These are phyloP conservation scores for Agonopterix arenella DNA, from an alignment of 2,888 invertebrate species.

Conservation along the genomic window DNA sequence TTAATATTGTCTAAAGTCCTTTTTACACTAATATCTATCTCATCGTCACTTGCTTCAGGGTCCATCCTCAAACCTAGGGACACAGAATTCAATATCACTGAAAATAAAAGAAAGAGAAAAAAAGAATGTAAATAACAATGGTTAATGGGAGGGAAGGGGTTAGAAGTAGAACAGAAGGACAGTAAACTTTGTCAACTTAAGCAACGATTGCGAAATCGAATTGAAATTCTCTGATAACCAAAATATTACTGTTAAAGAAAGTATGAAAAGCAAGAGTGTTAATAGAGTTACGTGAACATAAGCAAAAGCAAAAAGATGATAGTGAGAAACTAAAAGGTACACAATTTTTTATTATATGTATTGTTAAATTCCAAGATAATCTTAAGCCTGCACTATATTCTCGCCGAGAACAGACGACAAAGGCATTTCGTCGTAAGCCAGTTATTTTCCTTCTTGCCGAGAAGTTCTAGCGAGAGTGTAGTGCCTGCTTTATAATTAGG, in stretches of 20 bases:
- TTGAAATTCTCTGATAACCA: not conserved
- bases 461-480: too few species aligned
- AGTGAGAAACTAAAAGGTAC: too few species aligned
- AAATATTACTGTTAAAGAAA: too few species aligned
- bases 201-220: slow-evolving; percentile 2
- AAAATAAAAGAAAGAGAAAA: slow-evolving; percentile 65
- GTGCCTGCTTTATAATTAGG: too few species aligned
- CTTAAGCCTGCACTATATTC: too few species aligned
- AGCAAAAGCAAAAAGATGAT: too few species aligned
- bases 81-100: slow-evolving; percentile 75
- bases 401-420: too few species aligned
- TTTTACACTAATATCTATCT: slow-evolving; percentile 67
- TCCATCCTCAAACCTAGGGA: slow-evolving; percentile 74
- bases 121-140: slow-evolving; percentile 41
- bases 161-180: not conserved
- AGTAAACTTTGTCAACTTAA: slow-evolving; percentile 20
- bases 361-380: too few species aligned
- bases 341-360: too few species aligned
- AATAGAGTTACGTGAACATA: too few species aligned
- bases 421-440: too few species aligned
- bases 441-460: too few species aligned
- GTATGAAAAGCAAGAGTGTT: not conserved
- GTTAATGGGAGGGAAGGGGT: slow-evolving; percentile 22
- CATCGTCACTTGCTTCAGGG: slow-evolving; percentile 70
- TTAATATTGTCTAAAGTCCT: slow-evolving; percentile 72